These are phyloP conservation scores for Aphodius sticticus DNA, from an alignment of 2,888 invertebrate genomes.

Conservation along the genomic window DNA sequence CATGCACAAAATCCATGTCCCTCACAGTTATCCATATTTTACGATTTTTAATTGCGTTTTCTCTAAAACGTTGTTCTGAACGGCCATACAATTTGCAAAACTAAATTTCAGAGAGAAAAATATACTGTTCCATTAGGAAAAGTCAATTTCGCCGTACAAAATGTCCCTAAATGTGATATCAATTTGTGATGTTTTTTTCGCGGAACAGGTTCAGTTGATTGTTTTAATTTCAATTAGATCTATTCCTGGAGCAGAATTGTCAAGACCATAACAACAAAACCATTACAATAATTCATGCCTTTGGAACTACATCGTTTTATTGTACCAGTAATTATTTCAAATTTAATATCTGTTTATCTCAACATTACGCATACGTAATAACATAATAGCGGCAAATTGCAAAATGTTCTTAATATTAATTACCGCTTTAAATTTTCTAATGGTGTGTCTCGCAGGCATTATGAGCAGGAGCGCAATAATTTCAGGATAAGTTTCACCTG, in stretches of 20 bases:
- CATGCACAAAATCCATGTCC: too few species aligned
- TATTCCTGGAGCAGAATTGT: neutral
- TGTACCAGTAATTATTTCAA: neutral
- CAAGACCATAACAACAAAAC: neutral
- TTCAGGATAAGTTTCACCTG: constrained; percentile 4
- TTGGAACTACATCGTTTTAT: neutral
- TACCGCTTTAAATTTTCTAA: neutral
- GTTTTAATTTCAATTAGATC: neutral
- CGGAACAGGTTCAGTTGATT: neutral
- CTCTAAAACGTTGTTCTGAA: too few species aligned
- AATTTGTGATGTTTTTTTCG: too few species aligned
- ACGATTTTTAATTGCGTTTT: too few species aligned
- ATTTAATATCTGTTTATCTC: neutral
- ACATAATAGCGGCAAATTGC: neutral
- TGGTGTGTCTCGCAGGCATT: neutral
- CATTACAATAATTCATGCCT: neutral
- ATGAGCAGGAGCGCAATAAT: neutral
- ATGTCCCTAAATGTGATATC: too few species aligned
- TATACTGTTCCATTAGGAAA: too few species aligned
- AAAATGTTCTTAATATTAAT: neutral
- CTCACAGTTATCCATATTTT: too few species aligned
- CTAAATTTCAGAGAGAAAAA: too few species aligned
- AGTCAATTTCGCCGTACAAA: too few species aligned
- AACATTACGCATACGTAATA: neutral
- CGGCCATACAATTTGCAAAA: too few species aligned